Evolutionary conservation across 2,888 invertebrate species (phyloP), one percentile per base, ranked within the genome.

Genomic region (Napeogenes sylphis): DNA sequence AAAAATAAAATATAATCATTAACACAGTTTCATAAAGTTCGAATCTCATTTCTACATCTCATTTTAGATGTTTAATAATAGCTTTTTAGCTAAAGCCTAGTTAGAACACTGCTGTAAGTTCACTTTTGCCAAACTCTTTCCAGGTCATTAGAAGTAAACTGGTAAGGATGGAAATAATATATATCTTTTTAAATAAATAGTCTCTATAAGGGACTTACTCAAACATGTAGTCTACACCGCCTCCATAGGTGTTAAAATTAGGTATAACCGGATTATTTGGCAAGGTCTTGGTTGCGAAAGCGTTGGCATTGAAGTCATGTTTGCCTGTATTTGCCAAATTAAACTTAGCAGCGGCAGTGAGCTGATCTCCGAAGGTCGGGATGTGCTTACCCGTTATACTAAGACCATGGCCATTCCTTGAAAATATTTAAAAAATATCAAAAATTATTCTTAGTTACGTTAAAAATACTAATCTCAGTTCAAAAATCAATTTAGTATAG

Each of bases 261-360:
- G 80, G 76, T 12, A 71, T 59, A 13, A 59, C 67, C 2, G 72
- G 75, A 59, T 70, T 68, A 21, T 47, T 71, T 0, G 79, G 78
- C 68, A 77, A 71, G 33, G 63, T 78, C 51, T 68, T 75, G 4
- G 78, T 77, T 21, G 68, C 70, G 66, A 80, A 81, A 1, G 79
- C 79, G 56, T 74, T 75, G 5, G 74, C 79, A 21, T 70, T 66
- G 21, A 81, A 57, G 14, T 74, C 75, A 62, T 81, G 80, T 32
- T 72, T 63, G 54, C 74, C 74, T 33, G 74, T 77, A 65, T 79
- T 67, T 57, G 81, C 64, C 21, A 83, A 59, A 57, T 76, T 80
- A 4, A 77, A 55, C 13, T 72, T 72, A 3, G 74, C 81, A 2
- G 80, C 74, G 1, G 74, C 82, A 0, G 80, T 79, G 46, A 81